Base-by-base conservation (phyloP, 92 coral and sea anemone species). In the Epizoanthus stellaris region DNA sequence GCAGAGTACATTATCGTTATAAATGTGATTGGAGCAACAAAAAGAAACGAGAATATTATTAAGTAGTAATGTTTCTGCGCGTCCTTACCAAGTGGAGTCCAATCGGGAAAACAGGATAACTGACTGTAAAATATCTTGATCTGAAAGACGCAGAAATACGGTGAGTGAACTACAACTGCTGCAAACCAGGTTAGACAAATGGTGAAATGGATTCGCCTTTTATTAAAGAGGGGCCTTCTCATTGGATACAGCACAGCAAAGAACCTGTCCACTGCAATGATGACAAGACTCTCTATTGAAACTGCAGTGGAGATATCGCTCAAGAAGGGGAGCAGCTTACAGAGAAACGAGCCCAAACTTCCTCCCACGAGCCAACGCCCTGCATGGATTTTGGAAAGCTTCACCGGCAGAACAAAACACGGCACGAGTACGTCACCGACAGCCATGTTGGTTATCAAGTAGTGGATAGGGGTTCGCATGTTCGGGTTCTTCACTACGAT, bases 401-500 rank as follows among this genome's bases (percentile, higher is more conserved):
- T 30, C 34, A 30, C 34, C 34, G 34, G 34, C 34, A 30, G 34
- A 30, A 30, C 34, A 30, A 30, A 30, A 30, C 34, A 30, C 34
- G 34, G 34, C 34, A 30, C 34, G 34, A 30, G 34, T 30, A 30
- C 30, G 47, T 67, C 73, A 63, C 60, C 4, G 56, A 45, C 42
- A 53, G 70, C 70, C 60, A 80, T 45, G 73, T 80, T 61, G 59
- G 84, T 52, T 73, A 73, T 73, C 61, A 73, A n/a, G 79, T 73
- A 60, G 63, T 73, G 77, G 30, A 77, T 77, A 15, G 82, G 70
- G 56, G 45, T 77, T 68, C 85, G 62, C 73, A 70, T 56, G 36
- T 83, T 82, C 25, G 40, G 58, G 49, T 45, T 39, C 64, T 86
- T 86, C 54, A 86, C 14, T 19, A 77, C 52, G 70, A 87, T 87